These are phyloP conservation scores for Brachionus manjavacas DNA, from an alignment of 1,140 invertebrate species.

Conservation along the genomic window DNA sequence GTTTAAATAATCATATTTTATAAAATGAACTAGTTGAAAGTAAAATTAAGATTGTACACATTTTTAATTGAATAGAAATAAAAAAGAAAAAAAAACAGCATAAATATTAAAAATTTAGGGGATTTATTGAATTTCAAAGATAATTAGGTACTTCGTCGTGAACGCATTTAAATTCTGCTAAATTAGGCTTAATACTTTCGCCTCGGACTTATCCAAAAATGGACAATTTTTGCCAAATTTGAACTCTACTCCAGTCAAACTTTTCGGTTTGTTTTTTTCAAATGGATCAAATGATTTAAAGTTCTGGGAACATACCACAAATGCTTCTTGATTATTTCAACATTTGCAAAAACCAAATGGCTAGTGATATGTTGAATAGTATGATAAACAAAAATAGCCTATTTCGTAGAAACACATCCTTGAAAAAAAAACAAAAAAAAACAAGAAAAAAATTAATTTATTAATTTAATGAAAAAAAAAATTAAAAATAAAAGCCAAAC, in stretches of 20 bases:
- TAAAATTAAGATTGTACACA: neutral
- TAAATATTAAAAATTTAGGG: neutral
- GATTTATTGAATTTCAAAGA: neutral
- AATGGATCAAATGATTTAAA: neutral
- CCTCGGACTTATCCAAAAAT: neutral
- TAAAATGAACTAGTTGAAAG: neutral
- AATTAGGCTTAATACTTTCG: neutral
- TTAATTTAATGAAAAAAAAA: neutral
- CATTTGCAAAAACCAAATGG: slow-evolving; percentile 42
- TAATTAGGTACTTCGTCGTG: neutral
- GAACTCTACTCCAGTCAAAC: neutral
- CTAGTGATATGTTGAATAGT: slow-evolving; percentile 40
- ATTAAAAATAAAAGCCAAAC: neutral
- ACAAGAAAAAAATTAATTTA: neutral
- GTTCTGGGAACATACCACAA: neutral
- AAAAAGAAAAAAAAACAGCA: neutral
- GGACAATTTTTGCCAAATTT: neutral
- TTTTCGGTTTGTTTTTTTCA: too few relatives aligned
- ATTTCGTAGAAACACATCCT: slow-evolving; percentile 40
- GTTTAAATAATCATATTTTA: neutral
- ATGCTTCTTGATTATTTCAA: slow-evolving; percentile 8
- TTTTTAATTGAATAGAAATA: neutral
- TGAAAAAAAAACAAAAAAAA: neutral
- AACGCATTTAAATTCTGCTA: neutral
- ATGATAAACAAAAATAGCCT: slow-evolving; percentile 37